These are phyloP conservation scores for Megathymus violae DNA, from an alignment of 1,140 invertebrate species.

Conservation along the genomic window DNA sequence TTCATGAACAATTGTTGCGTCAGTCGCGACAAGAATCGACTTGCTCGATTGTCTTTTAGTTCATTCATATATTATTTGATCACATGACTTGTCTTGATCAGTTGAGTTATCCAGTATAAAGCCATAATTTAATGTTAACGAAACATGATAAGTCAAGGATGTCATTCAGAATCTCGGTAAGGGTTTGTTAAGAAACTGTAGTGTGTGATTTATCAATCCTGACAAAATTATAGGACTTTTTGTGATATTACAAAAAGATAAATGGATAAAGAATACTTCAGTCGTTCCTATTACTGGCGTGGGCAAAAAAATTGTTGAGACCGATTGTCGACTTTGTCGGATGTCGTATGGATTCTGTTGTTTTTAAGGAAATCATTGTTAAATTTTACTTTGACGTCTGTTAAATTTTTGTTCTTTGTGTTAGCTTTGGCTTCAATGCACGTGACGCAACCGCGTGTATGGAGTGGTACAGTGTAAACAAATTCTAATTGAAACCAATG, in stretches of 20 bases:
- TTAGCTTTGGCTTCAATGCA: neutral
- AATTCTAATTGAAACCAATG: conserved; percentile 50
- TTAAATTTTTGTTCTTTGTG: conserved; percentile 1
- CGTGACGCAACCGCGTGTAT: neutral
- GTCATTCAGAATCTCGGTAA: conserved; percentile 3
- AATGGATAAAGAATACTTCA: neutral
- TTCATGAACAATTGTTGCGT: too few relatives aligned
- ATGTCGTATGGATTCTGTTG: conserved; percentile 2
- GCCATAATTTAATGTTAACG: too few relatives aligned
- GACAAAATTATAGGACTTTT: neutral
- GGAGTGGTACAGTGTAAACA: conserved; percentile 35
- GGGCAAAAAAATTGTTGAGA: neutral
- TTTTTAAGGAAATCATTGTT: conserved; percentile 1
- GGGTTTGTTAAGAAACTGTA: neutral
- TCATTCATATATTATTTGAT: conserved; percentile 19
- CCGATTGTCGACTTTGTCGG: neutral
- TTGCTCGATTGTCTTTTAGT: conserved; percentile 5
- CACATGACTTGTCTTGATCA: conserved; percentile 22
- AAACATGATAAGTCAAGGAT: too few relatives aligned
- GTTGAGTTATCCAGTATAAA: too few relatives aligned
- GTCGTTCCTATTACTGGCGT: neutral
- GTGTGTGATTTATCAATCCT: neutral
- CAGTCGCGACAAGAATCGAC: conserved; percentile 23
- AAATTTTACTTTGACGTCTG: neutral
- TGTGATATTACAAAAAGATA: conserved; percentile 7